A percentile compares a stretch with the other conserved stretches of the same genome.
These are phyloP conservation scores for Montipora capitata DNA, from an alignment of 92 coral and sea anemone genomes.

Conservation along the genomic window DNA sequence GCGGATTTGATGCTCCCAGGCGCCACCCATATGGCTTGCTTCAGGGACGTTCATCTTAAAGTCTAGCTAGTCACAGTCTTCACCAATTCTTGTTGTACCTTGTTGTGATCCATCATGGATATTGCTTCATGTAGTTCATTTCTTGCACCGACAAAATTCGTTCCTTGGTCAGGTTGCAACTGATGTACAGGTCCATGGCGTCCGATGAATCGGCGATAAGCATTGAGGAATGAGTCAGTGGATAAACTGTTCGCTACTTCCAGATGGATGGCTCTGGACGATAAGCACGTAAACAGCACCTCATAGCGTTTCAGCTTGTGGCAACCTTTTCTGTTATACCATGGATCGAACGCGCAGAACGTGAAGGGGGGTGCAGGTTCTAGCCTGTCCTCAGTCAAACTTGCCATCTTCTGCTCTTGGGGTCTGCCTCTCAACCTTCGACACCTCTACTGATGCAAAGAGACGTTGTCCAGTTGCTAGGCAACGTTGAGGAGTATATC, in stretches of 20 bases:
- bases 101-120: not conserved
- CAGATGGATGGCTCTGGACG: not conserved
- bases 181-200: not conserved
- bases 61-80: constrained; percentile 36
- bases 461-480: no score
- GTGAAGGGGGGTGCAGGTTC: constrained; percentile 3
- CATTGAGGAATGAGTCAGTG: not conserved
- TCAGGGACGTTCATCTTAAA: constrained; percentile 36
- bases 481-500: no score
- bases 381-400: not conserved
- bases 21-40: constrained; percentile 40
- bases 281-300: not conserved
- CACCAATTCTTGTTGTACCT: not conserved
- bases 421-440: not conserved
- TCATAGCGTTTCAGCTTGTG: no score
- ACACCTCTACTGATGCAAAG: no score
- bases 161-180: not conserved
- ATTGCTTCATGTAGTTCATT: not conserved
- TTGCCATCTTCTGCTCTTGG: constrained; percentile 16
- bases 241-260: not conserved
- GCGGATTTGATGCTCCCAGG: constrained; percentile 20
- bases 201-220: not conserved
- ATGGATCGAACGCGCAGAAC: not conserved
- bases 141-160: not conserved
- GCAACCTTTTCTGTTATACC: no score